Evolutionary conservation across 2,113 vertebrate species (phyloP).

Genomic region (Cheirogaleus medius): DNA sequence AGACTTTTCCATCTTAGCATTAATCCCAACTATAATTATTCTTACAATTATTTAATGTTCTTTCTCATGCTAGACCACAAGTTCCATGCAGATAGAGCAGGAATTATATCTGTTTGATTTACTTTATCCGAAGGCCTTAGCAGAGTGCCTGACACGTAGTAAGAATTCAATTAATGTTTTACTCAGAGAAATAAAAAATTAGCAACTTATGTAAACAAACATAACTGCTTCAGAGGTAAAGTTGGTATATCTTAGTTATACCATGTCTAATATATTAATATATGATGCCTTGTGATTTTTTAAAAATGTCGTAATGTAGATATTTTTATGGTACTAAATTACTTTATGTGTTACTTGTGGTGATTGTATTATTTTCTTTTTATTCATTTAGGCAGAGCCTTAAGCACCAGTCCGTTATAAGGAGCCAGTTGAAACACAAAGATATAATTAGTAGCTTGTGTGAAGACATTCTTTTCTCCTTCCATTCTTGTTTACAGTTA

Average conservation of each 20-base stretch:
- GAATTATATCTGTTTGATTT: not conserved
- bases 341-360: not conserved
- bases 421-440: constrained; percentile 90
- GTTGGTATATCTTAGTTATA: not conserved
- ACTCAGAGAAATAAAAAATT: not conserved
- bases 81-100: not conserved
- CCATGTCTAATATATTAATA: not conserved
- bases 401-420: constrained; percentile 91
- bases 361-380: not conserved
- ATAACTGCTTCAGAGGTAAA: not conserved
- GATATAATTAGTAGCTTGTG: constrained; percentile 89
- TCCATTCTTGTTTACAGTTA: constrained; percentile 90
- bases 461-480: constrained; percentile 89
- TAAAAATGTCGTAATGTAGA: not conserved
- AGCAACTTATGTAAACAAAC: not conserved
- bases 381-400: constrained; percentile 90
- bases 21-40: not conserved
- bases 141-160: not conserved
- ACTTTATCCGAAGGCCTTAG: not conserved
- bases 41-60: not conserved
- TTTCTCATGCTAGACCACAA: not conserved
- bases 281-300: not conserved
- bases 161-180: constrained; percentile 39
- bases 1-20: not conserved
- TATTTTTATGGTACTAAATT: not conserved